phyloP scores from a whole-genome alignment of 2,797 vertebrate genomes.

The Sebastes elongatus region DNA sequence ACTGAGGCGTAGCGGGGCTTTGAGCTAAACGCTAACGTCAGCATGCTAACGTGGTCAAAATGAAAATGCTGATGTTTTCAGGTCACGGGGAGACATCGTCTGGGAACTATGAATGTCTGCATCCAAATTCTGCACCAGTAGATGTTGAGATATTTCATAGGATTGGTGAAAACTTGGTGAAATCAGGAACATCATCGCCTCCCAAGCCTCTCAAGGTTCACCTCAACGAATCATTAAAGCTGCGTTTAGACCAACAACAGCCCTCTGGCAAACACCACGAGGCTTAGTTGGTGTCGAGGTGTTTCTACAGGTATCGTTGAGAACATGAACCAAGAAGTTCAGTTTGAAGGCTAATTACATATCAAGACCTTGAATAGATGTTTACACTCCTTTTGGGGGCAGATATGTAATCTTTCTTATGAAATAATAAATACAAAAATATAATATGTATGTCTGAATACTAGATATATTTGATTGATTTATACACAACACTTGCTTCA shows the following conservation, averaged over 20 bases:
- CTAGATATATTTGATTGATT: not conserved
- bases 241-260: not conserved
- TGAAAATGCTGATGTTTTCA: not conserved
- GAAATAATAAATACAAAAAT: not conserved
- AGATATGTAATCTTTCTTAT: not conserved
- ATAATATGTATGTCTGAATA: not conserved
- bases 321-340: not conserved
- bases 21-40: too few relatives aligned
- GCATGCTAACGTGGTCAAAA: not conserved
- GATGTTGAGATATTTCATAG: not conserved
- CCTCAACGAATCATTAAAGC: not conserved
- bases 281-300: too few relatives aligned
- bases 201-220: not conserved
- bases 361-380: not conserved
- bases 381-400: not conserved
- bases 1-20: fast-evolving
- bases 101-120: not conserved
- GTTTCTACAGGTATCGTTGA: too few relatives aligned
- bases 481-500: not conserved
- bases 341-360: not conserved
- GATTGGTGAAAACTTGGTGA: not conserved
- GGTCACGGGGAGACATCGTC: fast-evolving
- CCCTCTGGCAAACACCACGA: not conserved
- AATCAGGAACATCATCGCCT: not conserved
- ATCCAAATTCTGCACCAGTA: not conserved